phyloP scores from a whole-genome alignment of 2,888 invertebrate species.

The Sinopyrophorus schimmeli region DNA sequence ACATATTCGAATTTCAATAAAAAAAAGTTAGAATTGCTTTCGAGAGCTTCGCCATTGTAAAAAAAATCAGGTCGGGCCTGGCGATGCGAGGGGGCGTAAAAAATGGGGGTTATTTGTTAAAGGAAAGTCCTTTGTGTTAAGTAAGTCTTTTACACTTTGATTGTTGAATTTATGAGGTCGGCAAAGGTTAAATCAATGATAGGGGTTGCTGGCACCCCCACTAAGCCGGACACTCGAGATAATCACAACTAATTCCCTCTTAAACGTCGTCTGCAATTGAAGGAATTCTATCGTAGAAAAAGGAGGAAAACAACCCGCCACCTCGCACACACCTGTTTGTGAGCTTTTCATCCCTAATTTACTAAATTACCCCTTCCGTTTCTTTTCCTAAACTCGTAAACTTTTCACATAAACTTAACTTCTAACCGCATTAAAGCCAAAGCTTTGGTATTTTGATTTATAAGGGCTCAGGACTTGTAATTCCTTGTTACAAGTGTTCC shows the following conservation, averaged over 20 bases:
- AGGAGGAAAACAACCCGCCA: no score
- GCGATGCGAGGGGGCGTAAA: not conserved
- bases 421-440: no score
- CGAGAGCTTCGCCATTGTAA: not conserved
- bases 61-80: not conserved
- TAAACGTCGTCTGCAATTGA: conserved; percentile 38
- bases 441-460: no score
- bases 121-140: conserved; percentile 12
- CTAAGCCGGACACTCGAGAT: conserved; percentile 43
- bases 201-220: conserved; percentile 38
- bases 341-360: no score
- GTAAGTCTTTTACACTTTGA: conserved; percentile 29
- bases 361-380: no score
- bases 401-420: no score
- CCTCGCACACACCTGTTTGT: no score
- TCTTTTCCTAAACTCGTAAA: no score
- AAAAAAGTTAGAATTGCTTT: conserved; percentile 13
- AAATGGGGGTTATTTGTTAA: not conserved
- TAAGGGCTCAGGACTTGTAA: no score
- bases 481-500: no score
- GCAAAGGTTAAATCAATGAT: conserved; percentile 44
- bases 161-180: conserved; percentile 33
- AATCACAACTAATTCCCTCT: conserved; percentile 46
- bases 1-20: conserved; percentile 11
- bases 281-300: no score